phyloP scores from a whole-genome alignment of 2,888 invertebrate species.

The Syrista parreyssii region DNA sequence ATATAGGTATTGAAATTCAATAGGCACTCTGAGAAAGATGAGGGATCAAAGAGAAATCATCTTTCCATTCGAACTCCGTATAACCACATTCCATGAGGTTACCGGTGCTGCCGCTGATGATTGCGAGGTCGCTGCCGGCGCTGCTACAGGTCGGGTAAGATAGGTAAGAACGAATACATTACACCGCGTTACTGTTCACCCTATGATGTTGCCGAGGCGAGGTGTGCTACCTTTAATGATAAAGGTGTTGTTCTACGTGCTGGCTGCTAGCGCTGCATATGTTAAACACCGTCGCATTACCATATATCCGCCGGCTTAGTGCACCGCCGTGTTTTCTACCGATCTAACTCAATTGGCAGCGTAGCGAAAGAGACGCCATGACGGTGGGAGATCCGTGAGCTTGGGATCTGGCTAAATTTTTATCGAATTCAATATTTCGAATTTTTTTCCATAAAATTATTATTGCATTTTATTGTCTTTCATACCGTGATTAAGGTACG shows the following conservation, averaged over 20 bases:
- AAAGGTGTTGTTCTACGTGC: conserved; percentile 52
- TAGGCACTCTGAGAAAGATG: background rate
- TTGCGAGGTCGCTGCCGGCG: background rate
- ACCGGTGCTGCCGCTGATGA: background rate
- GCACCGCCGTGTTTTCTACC: background rate
- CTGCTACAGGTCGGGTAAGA: background rate
- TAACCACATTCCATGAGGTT: background rate
- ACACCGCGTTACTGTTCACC: conserved; percentile 12
- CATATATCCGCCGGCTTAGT: conserved; percentile 31
- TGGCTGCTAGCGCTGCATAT: conserved; percentile 42
- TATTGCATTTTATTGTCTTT: background rate
- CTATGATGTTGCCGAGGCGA: conserved; percentile 32
- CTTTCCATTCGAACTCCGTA: background rate
- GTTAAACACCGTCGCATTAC: conserved; percentile 49
- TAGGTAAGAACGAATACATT: conserved; percentile 30
- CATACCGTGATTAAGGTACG: background rate
- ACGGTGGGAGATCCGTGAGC: background rate
- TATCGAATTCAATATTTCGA: background rate
- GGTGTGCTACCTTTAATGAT: conserved; percentile 51
- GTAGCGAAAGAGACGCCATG: background rate
- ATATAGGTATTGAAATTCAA: background rate
- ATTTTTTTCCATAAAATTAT: background rate
- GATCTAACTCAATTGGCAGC: background rate
- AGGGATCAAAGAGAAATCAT: background rate
- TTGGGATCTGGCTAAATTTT: background rate